A percentile compares a stretch with the other conserved stretches of the same genome.
phyloP scores from a whole-genome alignment of 2,113 vertebrate species.

The Emydura subglobosa region DNA sequence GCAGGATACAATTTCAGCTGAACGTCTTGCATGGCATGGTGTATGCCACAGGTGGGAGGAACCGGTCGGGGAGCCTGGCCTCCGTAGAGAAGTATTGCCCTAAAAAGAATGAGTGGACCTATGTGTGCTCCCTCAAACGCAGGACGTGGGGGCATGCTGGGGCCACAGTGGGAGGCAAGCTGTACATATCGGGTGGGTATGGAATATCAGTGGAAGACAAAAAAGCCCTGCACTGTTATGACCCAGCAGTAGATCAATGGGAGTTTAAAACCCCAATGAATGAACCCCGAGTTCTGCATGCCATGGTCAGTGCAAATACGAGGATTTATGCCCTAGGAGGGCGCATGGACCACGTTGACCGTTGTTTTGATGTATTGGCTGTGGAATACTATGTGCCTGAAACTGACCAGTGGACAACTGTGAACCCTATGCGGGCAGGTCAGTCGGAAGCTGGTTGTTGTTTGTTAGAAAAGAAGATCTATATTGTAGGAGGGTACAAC shows the following conservation, averaged over 20 bases:
- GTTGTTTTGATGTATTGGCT: conserved; percentile 93
- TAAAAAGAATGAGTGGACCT: conserved; percentile 91
- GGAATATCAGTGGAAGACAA: conserved; percentile 96
- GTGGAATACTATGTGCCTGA: conserved; percentile 94
- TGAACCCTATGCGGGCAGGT: conserved; percentile 93
- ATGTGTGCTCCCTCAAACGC: conserved; percentile 90
- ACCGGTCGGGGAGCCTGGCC: conserved; percentile 93
- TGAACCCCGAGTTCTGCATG: conserved; percentile 92
- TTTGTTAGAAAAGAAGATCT: conserved; percentile 91
- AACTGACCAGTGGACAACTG: conserved; percentile 93
- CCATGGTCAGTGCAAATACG: conserved; percentile 86
- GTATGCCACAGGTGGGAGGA: conserved; percentile 94
- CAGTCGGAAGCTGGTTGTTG: conserved; percentile 97
- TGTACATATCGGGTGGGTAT: conserved; percentile 95
- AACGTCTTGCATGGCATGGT: conserved; percentile 86
- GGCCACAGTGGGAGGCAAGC: conserved; percentile 81
- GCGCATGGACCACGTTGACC: conserved; percentile 96
- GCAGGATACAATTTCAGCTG: conserved; percentile 97
- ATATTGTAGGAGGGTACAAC: conserved; percentile 94
- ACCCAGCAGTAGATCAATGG: conserved; percentile 88
- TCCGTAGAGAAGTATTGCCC: conserved; percentile 95
- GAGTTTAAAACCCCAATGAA: conserved; percentile 93
- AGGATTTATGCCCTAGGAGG: conserved; percentile 92
- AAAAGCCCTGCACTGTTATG: conserved; percentile 93
- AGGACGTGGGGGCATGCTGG: conserved; percentile 97